Percentiles rank a stretch among this genome's conserved stretches.
Evolutionary conservation across 2,888 invertebrate species (phyloP).

Genomic region (Cactoblastis cactorum): DNA sequence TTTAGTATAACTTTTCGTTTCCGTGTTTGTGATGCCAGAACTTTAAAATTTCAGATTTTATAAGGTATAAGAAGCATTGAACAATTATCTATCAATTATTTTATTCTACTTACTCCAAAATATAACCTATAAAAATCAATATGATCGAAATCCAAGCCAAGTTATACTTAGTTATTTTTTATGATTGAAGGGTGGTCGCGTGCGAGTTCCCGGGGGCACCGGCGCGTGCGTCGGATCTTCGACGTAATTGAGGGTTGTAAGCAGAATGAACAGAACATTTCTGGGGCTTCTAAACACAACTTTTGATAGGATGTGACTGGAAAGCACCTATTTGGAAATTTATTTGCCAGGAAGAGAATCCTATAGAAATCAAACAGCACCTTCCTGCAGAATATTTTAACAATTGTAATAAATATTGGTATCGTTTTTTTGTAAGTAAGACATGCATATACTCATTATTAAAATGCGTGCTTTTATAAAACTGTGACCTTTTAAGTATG

Average conservation of each 20-base stretch:
- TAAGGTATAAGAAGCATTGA: too few relatives aligned
- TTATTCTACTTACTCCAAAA: background rate
- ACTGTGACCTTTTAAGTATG: too few relatives aligned
- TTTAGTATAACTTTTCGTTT: too few relatives aligned
- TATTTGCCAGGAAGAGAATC: conserved; percentile 29
- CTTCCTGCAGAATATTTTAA: background rate
- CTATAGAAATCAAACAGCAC: background rate
- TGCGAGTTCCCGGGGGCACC: conserved; percentile 41
- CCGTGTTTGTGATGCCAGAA: too few relatives aligned
- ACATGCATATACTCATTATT: too few relatives aligned
- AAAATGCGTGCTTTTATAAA: too few relatives aligned
- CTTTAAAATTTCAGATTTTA: too few relatives aligned
- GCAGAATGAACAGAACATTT: conserved; percentile 35
- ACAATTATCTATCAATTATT: too few relatives aligned
- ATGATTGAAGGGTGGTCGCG: conserved; percentile 43
- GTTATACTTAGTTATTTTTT: background rate
- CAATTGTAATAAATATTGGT: too few relatives aligned
- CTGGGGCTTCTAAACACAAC: conserved; percentile 59
- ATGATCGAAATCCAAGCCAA: background rate
- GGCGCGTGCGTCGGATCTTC: conserved; percentile 39
- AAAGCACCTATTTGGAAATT: conserved; percentile 51
- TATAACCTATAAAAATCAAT: background rate
- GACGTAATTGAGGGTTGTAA: conserved; percentile 35
- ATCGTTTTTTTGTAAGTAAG: too few relatives aligned
- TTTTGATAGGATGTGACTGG: conserved; percentile 65